Percentiles rank a stretch among this genome's conserved stretches.
Conservation (phyloP, 2,113 vertebrate species). For the Notothenia rossii region DNA sequence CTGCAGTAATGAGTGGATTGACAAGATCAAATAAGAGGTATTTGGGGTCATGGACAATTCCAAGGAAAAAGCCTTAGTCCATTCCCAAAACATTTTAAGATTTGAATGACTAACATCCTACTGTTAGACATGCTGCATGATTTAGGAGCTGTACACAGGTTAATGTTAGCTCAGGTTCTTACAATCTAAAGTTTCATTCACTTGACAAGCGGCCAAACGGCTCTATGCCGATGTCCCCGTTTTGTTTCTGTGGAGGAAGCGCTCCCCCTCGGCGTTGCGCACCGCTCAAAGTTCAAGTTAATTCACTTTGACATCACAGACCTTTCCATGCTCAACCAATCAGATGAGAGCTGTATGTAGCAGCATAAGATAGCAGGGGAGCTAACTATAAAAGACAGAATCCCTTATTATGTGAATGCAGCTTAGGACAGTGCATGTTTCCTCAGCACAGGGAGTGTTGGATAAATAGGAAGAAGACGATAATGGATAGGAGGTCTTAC, state of each 20-base stretch:
- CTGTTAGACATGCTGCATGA: not conserved
- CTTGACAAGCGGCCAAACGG: too few species aligned
- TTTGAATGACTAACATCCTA: not conserved
- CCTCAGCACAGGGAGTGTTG: not conserved
- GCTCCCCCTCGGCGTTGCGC: too few species aligned
- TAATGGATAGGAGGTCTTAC: slow-evolving; percentile 60
- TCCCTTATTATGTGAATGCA: not conserved
- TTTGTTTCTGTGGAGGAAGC: too few species aligned
- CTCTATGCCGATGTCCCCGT: too few species aligned
- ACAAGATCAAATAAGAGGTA: not conserved
- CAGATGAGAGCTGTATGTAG: too few species aligned
- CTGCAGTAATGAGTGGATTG: not conserved
- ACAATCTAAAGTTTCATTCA: not conserved
- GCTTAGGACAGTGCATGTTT: not conserved
- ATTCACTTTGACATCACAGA: too few species aligned
- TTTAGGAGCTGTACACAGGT: not conserved
- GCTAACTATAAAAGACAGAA: too few species aligned
- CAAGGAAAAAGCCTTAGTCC: not conserved
- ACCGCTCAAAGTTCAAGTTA: too few species aligned
- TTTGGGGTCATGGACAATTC: not conserved
- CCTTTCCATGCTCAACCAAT: too few species aligned
- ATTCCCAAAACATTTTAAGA: not conserved
- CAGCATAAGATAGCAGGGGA: too few species aligned
- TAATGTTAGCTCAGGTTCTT: not conserved
- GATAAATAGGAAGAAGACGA: not conserved